Evolutionary conservation across 1,140 invertebrate genomes (phyloP), one percentile per base, ranked within the genome.

Genomic region (Saccostrea echinata): DNA sequence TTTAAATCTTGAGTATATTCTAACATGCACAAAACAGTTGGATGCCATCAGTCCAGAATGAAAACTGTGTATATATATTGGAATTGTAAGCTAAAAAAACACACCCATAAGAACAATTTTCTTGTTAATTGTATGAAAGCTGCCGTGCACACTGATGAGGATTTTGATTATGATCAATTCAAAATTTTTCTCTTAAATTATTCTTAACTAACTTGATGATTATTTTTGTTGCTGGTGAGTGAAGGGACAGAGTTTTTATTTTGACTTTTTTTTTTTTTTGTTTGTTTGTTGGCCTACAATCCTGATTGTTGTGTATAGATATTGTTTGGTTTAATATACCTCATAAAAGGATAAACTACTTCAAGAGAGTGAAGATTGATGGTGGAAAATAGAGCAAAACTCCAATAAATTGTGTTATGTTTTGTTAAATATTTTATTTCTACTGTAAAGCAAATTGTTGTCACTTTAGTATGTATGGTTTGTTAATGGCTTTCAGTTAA

Each of bases 381-480:
- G 24, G 68, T 76, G 68, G 27, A 76, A 71, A 76, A 76, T 33
- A 76, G 68, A 76, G 68, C 68, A 76, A 76, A 76, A 76, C 68
- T 76, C 68, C 68, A 76, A 27, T 12, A 71, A 71, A 33, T 16
- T 27, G 68, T 76, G 57, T 76, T 30, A 76, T 76, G 68, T 76
- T 76, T 76, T 76, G 68, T 76, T 76, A 76, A 71, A 76, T 76
- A 76, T 76, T 76, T 76, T 76, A 76, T 76, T 76, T 76, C 68
- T 76, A 76, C 68, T 76, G 68, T 76, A 76, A 76, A 76, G 68
- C 68, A 76, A 30, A 76, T 76, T 76, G 68, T 76, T 76, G 68
- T 76, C 24, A 76, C 68, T 76, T 27, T 35, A 76, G 68, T 33
- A 76, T 76, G 68, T 76, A 76, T 76, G 68, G 68, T 76, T 76